Base-by-base conservation (phyloP, 2,113 vertebrate genomes). In the Smithornis capensis region DNA sequence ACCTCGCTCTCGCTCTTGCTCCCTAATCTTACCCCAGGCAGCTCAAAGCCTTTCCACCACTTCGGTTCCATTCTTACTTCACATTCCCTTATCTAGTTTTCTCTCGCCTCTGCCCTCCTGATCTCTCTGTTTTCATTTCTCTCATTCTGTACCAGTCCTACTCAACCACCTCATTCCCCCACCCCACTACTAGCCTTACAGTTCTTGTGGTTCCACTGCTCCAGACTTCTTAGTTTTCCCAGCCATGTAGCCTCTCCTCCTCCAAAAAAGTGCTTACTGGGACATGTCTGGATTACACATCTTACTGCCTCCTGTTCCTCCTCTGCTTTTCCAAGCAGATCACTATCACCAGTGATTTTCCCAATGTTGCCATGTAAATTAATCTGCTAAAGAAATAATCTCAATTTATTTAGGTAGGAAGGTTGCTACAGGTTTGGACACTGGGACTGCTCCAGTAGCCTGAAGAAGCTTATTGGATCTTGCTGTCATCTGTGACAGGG, bases 51-150 rank as follows among this genome's bases (percentile, higher is more conserved):
- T 47, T 94, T 65, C 50, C 16, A 56, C 2, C 16, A 28, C 8
- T 68, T 55, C 63, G 15, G 21, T 60, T 83, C n/a, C 33, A 23
- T 38, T 55, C 44, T 19, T 49, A 40, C 14, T 59, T 29, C 35
- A 37, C 27, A 74, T 31, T 28, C 9, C 8, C 25, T 27, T 82
- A 12, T 29, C 27, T 55, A 2, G 45, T 78, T 33, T 4, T 5
- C 27, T 67, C 10, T n/a, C 67, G 47, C 7, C 4, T 71, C 9
- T 11, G 78, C 18, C 4, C 29, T 76, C 27, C 1, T 0, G 4
- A 55, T 45, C 8, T 59, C 19, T 10, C 11, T 45, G 19, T 33
- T 47, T 38, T 44, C 56, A 25, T 33, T 60, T 56, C 12, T 79
- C 35, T 57, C 52, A 33, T 28, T 62, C 42, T 67, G 14, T 22